Evolutionary conservation across 2,888 invertebrate species (phyloP).

Genomic region (Willowsia nigromaculata): DNA sequence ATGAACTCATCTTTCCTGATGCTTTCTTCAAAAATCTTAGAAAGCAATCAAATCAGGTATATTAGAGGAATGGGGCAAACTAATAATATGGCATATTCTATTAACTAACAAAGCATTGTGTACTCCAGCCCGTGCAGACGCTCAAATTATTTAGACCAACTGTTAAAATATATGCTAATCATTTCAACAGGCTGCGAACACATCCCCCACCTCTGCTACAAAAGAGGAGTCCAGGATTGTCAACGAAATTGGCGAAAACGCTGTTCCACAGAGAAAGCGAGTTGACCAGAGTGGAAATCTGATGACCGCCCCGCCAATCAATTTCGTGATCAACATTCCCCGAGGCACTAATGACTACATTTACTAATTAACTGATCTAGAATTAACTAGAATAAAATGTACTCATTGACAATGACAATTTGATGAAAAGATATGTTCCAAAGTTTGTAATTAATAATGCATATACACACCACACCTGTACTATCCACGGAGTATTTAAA

Average conservation of each 20-base stretch:
- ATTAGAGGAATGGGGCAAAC: too few relatives aligned
- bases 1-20: not conserved
- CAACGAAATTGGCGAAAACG: constrained; percentile 3
- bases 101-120: not conserved
- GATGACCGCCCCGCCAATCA: constrained; percentile 10
- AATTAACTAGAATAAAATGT: too few relatives aligned
- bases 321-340: constrained; percentile 16
- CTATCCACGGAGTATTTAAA: too few relatives aligned
- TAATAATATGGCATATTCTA: not conserved
- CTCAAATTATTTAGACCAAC: not conserved
- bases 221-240: not conserved
- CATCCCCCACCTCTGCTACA: not conserved
- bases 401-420: too few relatives aligned
- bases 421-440: too few relatives aligned
- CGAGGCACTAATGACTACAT: constrained; percentile 49
- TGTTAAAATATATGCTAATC: not conserved
- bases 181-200: not conserved
- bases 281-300: not conserved
- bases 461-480: too few relatives aligned
- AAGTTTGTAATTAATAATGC: too few relatives aligned
- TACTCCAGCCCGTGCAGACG: too few relatives aligned
- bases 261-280: not conserved
- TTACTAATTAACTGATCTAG: too few relatives aligned
- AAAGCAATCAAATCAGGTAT: not conserved
- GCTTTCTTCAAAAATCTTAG: not conserved